Evolutionary conservation across 2,113 vertebrate species (phyloP), one percentile per base, ranked within the genome.

Genomic region (Myocastor coypus): DNA sequence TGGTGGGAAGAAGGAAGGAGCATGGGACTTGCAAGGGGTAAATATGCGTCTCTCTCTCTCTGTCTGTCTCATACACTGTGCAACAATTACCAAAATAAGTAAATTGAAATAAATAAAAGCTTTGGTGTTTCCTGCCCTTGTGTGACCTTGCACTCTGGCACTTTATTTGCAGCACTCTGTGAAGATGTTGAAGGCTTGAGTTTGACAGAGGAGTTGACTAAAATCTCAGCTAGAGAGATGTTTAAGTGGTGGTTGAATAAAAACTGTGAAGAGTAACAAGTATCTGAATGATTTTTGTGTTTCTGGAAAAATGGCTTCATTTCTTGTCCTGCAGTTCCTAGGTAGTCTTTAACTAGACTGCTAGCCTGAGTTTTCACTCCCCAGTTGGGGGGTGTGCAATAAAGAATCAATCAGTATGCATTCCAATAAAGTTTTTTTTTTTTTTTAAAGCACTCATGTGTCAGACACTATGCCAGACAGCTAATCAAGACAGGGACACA

Each of bases 401-500:
- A 66, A 89, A 89, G 55, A 73, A 34, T 89, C 87, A 85, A 42
- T 93, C 50, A 59, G 32, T 40, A 69, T n/a, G 7, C 73, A 77
- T 64, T 75, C 32, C 59, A 92, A 59, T 32, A 75, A 91, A 75
- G 12, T 7, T 81, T 46, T 83, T 80, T 52, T 68, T 10, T 80
- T 42, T 83, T 78, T 42, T n/a, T 17, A 7, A 69, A 86, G n/a
- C 32, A 86, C 20, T 68, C 89, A 30, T 22, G 32, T 92, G 59
- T 32, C n/a, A 92, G 64, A 84, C 64, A 69, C 50, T 77, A 19
- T 64, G 37, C 71, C 88, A 83, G 81, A 92, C 19, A 86, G 59
- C 40, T 95, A 90, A 91, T 75, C 88, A 77, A 97, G 73, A 83
- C 88, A 59, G 7, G 82, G 66, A 28, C 63, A 81, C 55, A 34